A percentile compares a stretch with the other conserved stretches of the same genome.
These are phyloP conservation scores for Gisinianus flammeolus DNA, from an alignment of 2,888 invertebrate species.

Conservation along the genomic window DNA sequence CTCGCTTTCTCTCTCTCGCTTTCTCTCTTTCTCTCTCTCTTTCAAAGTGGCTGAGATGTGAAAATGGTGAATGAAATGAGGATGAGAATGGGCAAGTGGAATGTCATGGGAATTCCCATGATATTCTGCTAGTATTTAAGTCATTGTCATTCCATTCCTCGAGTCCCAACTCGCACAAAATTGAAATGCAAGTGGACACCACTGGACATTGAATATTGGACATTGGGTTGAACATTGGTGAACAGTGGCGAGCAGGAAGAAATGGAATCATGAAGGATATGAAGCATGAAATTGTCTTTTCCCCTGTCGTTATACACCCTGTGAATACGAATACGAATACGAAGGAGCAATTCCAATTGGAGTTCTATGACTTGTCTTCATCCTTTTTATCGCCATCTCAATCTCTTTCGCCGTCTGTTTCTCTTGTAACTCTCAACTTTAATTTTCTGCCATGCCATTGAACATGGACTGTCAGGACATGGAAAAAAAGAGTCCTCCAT, in stretches of 20 bases:
- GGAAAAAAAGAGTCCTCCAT: too few species aligned
- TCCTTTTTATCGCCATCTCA: background rate
- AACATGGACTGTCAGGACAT: too few species aligned
- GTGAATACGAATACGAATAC: too few species aligned
- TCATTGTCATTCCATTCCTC: too few species aligned
- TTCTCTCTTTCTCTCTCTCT: background rate
- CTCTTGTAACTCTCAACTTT: background rate
- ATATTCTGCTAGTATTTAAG: too few species aligned
- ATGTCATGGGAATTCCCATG: background rate
- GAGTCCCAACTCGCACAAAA: too few species aligned
- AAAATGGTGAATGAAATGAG: background rate
- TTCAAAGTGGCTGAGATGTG: background rate
- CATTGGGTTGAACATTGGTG: too few species aligned
- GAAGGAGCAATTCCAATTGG: background rate
- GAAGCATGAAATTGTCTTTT: background rate
- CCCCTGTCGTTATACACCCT: background rate
- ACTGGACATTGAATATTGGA: too few species aligned
- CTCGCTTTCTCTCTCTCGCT: background rate
- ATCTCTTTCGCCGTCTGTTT: background rate
- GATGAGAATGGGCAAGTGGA: background rate
- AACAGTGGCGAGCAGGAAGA: background rate
- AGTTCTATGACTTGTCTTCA: too few species aligned
- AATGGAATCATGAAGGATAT: background rate
- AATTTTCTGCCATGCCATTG: too few species aligned
- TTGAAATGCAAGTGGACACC: too few species aligned